Percentiles rank a stretch among this genome's conserved stretches.
phyloP scores from a whole-genome alignment of 2,888 invertebrate genomes.

The Parnassius smintheus region DNA sequence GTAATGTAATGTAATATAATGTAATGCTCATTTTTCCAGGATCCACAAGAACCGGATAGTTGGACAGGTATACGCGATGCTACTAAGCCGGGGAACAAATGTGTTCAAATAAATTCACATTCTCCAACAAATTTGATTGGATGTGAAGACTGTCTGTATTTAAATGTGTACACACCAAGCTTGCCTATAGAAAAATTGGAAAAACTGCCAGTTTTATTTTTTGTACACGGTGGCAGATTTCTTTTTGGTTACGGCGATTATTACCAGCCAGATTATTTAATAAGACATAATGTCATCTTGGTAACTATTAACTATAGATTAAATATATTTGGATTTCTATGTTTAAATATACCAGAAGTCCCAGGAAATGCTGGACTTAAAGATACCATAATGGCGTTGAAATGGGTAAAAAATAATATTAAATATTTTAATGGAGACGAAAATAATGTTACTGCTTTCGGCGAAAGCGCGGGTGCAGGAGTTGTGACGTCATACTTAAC shows the following conservation, averaged over 20 bases:
- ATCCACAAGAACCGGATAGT: conserved; percentile 51
- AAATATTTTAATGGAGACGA: conserved; percentile 56
- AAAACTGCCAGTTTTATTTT: conserved; percentile 76
- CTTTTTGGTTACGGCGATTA: conserved; percentile 77
- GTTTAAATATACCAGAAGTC: conserved; percentile 58
- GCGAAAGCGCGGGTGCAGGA: conserved; percentile 66
- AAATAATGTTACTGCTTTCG: conserved; percentile 57
- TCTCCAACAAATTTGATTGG: conserved; percentile 64
- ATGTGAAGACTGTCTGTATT: conserved; percentile 84
- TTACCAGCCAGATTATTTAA: conserved; percentile 62
- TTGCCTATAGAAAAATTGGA: conserved; percentile 57
- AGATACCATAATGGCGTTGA: conserved; percentile 60
- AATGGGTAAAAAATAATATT: conserved; percentile 66
- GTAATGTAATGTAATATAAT: no score
- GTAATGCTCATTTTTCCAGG: conserved; percentile 44
- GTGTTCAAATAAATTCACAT: conserved; percentile 71
- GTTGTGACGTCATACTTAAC: conserved; percentile 49
- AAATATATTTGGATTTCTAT: conserved; percentile 61
- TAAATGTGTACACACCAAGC: conserved; percentile 84
- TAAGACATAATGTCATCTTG: conserved; percentile 58
- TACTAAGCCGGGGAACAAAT: conserved; percentile 63
- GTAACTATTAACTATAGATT: conserved; percentile 68
- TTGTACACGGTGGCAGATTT: conserved; percentile 80
- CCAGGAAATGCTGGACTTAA: conserved; percentile 68
- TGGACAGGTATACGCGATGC: conserved; percentile 63